A percentile compares a stretch with the other conserved stretches of the same genome.
phyloP scores from a whole-genome alignment of 2,888 invertebrate genomes.

The Acanthosepion esculentum region DNA sequence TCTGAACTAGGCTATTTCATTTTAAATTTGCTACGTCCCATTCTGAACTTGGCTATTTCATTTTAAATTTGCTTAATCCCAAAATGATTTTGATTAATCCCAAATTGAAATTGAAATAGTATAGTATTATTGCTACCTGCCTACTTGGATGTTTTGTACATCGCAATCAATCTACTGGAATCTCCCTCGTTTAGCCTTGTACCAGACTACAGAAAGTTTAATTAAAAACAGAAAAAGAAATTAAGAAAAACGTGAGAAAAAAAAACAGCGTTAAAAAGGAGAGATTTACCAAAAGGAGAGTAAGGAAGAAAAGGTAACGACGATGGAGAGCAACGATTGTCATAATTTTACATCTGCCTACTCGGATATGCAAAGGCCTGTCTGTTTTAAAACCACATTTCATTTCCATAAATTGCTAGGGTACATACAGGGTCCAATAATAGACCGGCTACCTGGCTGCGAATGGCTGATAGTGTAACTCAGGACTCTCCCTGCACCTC shows the following conservation, averaged over 20 bases:
- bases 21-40: too few species aligned
- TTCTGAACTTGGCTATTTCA: too few species aligned
- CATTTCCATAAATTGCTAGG: background rate
- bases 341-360: background rate
- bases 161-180: too few species aligned
- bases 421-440: background rate
- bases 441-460: background rate
- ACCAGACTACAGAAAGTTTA: background rate
- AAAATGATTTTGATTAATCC: too few species aligned
- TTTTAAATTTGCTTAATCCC: too few species aligned
- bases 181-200: background rate
- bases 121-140: too few species aligned
- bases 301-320: background rate
- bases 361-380: background rate
- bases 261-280: background rate
- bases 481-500: background rate
- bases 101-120: too few species aligned
- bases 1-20: too few species aligned
- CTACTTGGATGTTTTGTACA: too few species aligned
- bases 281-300: background rate
- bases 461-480: background rate
- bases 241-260: too few species aligned
- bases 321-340: background rate
- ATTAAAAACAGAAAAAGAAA: too few species aligned
- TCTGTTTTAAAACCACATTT: background rate